Evolutionary conservation across 2,888 invertebrate genomes (phyloP).

Genomic region (Drosophila affinis): DNA sequence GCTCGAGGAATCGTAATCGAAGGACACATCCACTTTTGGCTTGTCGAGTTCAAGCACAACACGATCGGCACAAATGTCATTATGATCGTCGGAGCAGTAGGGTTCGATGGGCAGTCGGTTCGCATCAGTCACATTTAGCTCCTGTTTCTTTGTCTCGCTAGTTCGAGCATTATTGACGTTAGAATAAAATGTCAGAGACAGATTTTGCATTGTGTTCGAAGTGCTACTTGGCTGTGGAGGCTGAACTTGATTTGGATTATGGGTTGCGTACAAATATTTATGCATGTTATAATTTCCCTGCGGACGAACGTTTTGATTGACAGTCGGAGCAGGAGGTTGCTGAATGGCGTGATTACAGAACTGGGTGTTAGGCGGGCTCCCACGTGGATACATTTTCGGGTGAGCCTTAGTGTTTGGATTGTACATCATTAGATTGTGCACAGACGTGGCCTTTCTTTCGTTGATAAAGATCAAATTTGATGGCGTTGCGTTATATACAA

Average conservation of each 20-base stretch:
- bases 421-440: neutral
- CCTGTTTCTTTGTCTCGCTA: neutral
- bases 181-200: too few species aligned
- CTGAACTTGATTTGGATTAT: too few species aligned
- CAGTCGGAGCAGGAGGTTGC: too few species aligned
- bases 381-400: neutral
- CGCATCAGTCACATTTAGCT: neutral
- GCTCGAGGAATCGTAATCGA: slow-evolving; percentile 40
- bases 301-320: too few species aligned
- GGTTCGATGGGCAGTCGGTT: neutral
- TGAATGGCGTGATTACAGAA: too few species aligned
- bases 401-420: neutral
- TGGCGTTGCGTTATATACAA: slow-evolving; percentile 18
- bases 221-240: too few species aligned
- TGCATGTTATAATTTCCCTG: neutral
- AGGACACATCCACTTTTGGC: neutral
- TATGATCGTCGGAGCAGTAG: neutral
- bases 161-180: neutral
- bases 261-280: neutral
- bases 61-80: neutral
- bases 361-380: too few species aligned
- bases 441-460: slow-evolving; percentile 9
- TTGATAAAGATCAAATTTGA: slow-evolving; percentile 47
- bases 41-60: neutral
- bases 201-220: too few species aligned